These are phyloP conservation scores for Todiramphus chloris DNA, from an alignment of 2,113 vertebrate species.

Conservation along the genomic window DNA sequence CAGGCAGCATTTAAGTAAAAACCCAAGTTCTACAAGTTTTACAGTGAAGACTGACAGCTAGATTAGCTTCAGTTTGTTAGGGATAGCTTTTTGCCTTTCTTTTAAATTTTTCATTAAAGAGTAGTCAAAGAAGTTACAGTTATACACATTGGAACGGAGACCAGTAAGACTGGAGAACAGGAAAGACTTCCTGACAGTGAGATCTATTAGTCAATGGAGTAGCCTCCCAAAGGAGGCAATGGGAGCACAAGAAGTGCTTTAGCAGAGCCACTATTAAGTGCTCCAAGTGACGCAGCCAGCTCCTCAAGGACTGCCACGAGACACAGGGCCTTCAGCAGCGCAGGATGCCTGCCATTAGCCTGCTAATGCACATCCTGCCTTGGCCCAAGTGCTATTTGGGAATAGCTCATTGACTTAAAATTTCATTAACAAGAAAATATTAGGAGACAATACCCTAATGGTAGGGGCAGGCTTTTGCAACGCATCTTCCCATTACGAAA, in stretches of 20 bases:
- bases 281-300: not conserved
- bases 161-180: not conserved
- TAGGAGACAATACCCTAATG: not conserved
- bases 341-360: conserved; percentile 13
- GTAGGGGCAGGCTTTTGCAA: not conserved
- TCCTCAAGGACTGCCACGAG: not conserved
- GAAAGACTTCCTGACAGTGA: conserved; percentile 6
- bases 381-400: not conserved
- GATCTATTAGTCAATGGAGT: not conserved
- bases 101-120: not conserved
- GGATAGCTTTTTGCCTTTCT: not conserved
- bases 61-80: not conserved
- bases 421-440: conserved; percentile 40
- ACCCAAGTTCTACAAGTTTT: not conserved
- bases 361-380: conserved; percentile 55
- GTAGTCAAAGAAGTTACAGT: not conserved
- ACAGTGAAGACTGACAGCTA: not conserved
- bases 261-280: conserved; percentile 16
- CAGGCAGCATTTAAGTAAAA: not conserved
- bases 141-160: not conserved
- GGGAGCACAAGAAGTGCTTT: conserved; percentile 9
- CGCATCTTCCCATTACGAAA: not conserved
- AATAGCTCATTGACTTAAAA: conserved; percentile 26
- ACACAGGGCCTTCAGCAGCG: not conserved
- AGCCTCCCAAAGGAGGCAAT: not conserved